Base-by-base conservation (phyloP, 2,888 invertebrate genomes). In the Aproaerema taeniolella region DNA sequence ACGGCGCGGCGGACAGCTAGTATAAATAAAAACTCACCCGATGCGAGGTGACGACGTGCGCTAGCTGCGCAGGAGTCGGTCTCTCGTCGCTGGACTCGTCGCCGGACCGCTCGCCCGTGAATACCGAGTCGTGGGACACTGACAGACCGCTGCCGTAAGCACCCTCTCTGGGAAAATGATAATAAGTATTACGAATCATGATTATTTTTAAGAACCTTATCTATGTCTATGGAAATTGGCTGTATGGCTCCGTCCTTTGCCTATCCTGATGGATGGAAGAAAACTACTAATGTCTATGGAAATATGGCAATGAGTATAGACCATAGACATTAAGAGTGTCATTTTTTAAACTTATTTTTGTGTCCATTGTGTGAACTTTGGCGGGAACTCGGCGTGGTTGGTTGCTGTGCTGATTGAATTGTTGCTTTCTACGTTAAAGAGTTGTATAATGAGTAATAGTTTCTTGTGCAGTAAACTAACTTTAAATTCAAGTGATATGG, bases 71-170 rank as follows among this genome's bases (percentile, higher is more conserved):
- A 8, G 76, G 77, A 12, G 76, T 64, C 10, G 73, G 74, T 5
- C 83, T 63, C 52, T 83, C 82, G 59, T 82, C 83, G 60, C 80
- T 75, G 39, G 83, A 83, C 62, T 87, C 86, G 52, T 88, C 89
- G 43, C 89, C 90, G 38, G 90, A 89, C 13, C 89, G 86, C 65
- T 92, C 92, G 41, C 93, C 94, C 39, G 95, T 94, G 87, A 96
- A 96, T 60, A 96, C 94, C 51, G 95, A 95, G 88, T 96, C 96
- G 79, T 96, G 95, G 13, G 95, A 95, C 60, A 96, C 93, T 46
- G 95, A 95, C 56, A 95, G 88, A 40, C 91, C 90, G 53, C 86
- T 85, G 67, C 83, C 76, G 62, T 83, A 86, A 0, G 75, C 85
- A 45, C 85, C 83, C 62, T 85, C 86, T 65, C 87, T 87, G 73